Evolutionary conservation across 2,113 vertebrate species (phyloP).

Genomic region (Prinia subflava): DNA sequence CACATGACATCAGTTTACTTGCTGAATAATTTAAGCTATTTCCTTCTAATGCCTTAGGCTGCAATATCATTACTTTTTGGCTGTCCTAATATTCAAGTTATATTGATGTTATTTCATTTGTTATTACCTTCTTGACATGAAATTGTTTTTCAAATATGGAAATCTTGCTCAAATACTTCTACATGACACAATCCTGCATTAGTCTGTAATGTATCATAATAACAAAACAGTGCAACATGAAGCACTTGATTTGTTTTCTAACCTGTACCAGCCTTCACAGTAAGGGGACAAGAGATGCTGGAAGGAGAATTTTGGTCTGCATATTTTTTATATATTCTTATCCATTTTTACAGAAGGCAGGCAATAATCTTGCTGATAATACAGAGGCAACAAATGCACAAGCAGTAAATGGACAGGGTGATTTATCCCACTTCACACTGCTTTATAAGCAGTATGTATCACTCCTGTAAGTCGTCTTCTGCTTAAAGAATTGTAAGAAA

Average conservation of each 20-base stretch:
- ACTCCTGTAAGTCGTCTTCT: slow-evolving; percentile 50
- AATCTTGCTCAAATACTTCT: slow-evolving; percentile 53
- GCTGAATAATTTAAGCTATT: slow-evolving; percentile 55
- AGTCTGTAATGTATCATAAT: slow-evolving; percentile 12
- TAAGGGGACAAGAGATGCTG: slow-evolving; percentile 39
- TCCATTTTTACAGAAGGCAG: slow-evolving; percentile 53
- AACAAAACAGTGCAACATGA: slow-evolving; percentile 1
- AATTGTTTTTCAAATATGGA: slow-evolving; percentile 61
- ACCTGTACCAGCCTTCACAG: not conserved
- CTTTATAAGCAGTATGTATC: slow-evolving; percentile 74
- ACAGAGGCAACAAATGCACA: slow-evolving; percentile 48
- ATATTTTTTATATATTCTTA: slow-evolving; percentile 54
- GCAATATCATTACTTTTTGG: slow-evolving; percentile 22
- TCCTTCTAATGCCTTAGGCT: slow-evolving; percentile 38
- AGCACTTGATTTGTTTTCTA: slow-evolving; percentile 45
- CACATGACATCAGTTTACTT: slow-evolving; percentile 33
- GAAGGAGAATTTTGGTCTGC: slow-evolving; percentile 37
- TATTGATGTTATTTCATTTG: slow-evolving; percentile 58
- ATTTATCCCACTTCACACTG: slow-evolving; percentile 72
- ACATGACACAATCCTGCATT: slow-evolving; percentile 26
- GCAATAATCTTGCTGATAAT: slow-evolving; percentile 69
- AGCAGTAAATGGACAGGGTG: slow-evolving; percentile 70
- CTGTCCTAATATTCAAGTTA: slow-evolving; percentile 33
- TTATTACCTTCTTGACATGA: slow-evolving; percentile 55
- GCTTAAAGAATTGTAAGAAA: slow-evolving; percentile 74